Base-by-base conservation (phyloP, 35 echinoderm and acorn worm genomes). In the Eucidaris tribuloides region DNA sequence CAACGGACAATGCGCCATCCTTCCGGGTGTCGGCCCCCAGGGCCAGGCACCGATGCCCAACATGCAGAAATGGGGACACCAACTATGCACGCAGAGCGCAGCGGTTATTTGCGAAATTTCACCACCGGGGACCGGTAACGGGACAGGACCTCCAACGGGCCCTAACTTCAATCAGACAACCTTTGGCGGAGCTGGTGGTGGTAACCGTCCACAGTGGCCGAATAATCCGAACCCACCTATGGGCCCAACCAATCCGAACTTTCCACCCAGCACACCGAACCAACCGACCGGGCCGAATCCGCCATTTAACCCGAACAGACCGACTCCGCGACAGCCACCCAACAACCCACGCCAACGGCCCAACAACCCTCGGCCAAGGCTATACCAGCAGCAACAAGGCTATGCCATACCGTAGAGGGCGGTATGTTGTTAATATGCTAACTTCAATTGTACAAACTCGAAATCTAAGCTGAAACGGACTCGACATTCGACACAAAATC, bases 81-180 rank as follows among this genome's bases (percentile, higher is more conserved):
- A 15, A 6, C 35, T 40, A 38, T 74, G 68, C 68, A 74, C 38
- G 35, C 38, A 42, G 68, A 14, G 18, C 9, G 34, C 41, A 0
- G 34, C 68, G 24, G 38, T 15, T 22, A 74, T 74, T 6, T 74
- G 68, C 40, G 68, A 74, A 22, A 74, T 74, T 22, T 74, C 68
- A n/a, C 35, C 68, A 24, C 7, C 68, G 25, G 68, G 68, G 24
- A 74, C n/a, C 36, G 34, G 24, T 36, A 74, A 44, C n/a, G 28
- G 28, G 9, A 74, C 18, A n/a, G 22, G 30, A 11, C 24, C 24
- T 36, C 38, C 68, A 29, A 19, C 17, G 20, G 65, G 65, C 3
- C 9, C 2, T 35, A 40, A 40, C 41, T 74, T 74, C 38, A 74
- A 74, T 44, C 9, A 14, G 2, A 35, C 68, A 6, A 74, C 68